Conservation (phyloP, 1,140 invertebrate species). For the Papilio machaon region DNA sequence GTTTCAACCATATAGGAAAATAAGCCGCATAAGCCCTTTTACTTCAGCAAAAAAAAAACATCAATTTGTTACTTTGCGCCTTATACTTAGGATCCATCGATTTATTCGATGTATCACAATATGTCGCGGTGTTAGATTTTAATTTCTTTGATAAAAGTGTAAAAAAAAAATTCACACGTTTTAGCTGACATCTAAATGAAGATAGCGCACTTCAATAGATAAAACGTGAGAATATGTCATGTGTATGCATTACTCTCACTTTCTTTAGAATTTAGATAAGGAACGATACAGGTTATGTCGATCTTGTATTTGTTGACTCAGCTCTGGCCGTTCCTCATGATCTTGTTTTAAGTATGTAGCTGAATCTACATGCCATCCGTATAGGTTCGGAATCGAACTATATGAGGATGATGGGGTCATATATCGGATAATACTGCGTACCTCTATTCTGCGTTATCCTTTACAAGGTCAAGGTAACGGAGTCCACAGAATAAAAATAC, state of each 20-base stretch:
- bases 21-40: too few relatives aligned
- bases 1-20: too few relatives aligned
- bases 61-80: too few relatives aligned
- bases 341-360: background rate
- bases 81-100: too few relatives aligned
- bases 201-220: background rate
- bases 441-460: background rate
- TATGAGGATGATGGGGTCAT: background rate
- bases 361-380: background rate
- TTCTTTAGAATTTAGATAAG: background rate
- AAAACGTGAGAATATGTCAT: slow-evolving; percentile 15
- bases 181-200: background rate
- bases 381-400: background rate
- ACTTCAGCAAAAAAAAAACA: too few relatives aligned
- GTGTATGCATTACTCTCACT: background rate
- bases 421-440: background rate
- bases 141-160: background rate
- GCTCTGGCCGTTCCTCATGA: background rate
- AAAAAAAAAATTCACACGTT: slow-evolving; percentile 6
- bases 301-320: background rate
- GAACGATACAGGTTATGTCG: background rate
- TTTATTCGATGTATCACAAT: background rate
- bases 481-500: too few relatives aligned
- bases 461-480: background rate
- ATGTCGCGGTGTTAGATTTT: background rate